These are phyloP conservation scores for Paguma larvata DNA, from an alignment of 2,797 vertebrate genomes.

Conservation along the genomic window DNA sequence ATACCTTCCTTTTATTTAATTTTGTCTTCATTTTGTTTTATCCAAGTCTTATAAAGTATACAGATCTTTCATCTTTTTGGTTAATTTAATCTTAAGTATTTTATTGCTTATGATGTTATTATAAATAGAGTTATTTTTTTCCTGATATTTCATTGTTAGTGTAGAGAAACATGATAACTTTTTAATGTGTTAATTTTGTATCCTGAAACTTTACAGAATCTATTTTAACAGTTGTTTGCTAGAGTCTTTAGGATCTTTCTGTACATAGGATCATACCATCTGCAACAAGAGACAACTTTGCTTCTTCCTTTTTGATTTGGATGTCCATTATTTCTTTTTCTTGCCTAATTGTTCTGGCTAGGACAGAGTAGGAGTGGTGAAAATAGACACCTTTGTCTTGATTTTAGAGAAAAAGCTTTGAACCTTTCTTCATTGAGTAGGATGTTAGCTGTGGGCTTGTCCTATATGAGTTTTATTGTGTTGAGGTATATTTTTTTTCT, in stretches of 20 bases:
- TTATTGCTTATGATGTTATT: neutral
- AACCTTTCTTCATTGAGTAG: neutral
- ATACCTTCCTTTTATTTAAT: neutral
- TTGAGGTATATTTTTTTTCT: neutral
- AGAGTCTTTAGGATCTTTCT: neutral
- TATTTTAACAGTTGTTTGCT: neutral
- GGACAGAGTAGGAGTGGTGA: neutral
- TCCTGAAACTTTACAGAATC: neutral
- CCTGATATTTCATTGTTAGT: neutral
- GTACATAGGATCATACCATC: neutral
- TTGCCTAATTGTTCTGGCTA: neutral
- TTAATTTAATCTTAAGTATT: neutral
- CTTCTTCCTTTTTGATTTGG: neutral
- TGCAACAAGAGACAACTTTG: neutral
- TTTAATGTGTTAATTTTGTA: neutral
- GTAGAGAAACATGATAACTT: neutral
- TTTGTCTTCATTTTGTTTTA: neutral
- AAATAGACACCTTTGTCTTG: neutral
- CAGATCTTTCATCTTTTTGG: neutral
- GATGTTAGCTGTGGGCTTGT: neutral
- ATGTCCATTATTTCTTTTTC: neutral
- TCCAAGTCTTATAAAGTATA: neutral
- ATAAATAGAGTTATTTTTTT: neutral
- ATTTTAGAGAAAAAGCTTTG: neutral
- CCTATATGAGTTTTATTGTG: neutral